Conservation (phyloP, 2,888 invertebrate genomes). For the Ellobium chinense region DNA sequence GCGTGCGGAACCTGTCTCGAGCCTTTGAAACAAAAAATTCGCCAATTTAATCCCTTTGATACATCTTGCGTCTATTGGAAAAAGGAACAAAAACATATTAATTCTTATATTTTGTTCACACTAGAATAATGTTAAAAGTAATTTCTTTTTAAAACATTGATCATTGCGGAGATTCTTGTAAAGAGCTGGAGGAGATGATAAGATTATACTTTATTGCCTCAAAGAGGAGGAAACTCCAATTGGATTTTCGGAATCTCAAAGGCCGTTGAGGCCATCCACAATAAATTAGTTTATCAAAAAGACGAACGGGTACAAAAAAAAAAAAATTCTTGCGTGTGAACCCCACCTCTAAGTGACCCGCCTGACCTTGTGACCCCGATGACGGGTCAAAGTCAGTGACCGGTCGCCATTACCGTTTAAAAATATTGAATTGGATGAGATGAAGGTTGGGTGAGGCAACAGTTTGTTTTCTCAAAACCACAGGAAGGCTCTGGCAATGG, state of each 20-base stretch:
- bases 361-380: constrained; percentile 29
- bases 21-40: no score
- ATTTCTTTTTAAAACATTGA: no score
- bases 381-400: constrained; percentile 18
- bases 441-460: constrained; percentile 19
- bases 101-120: no score
- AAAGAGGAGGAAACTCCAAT: neutral
- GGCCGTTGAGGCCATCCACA: neutral
- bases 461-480: neutral
- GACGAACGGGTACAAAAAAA: neutral
- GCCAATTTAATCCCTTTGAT: no score
- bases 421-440: constrained; percentile 22
- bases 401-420: constrained; percentile 13
- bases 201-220: neutral
- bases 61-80: no score
- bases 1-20: no score
- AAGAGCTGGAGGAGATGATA: no score
- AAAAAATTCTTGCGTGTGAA: constrained; percentile 31
- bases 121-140: no score
- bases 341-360: constrained; percentile 28
- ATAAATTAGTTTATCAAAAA: constrained; percentile 21
- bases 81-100: no score
- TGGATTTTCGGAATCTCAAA: neutral
- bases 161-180: no score
- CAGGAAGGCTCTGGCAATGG: neutral